Conservation (phyloP, 2,113 vertebrate genomes). For the Anolis sagrei region DNA sequence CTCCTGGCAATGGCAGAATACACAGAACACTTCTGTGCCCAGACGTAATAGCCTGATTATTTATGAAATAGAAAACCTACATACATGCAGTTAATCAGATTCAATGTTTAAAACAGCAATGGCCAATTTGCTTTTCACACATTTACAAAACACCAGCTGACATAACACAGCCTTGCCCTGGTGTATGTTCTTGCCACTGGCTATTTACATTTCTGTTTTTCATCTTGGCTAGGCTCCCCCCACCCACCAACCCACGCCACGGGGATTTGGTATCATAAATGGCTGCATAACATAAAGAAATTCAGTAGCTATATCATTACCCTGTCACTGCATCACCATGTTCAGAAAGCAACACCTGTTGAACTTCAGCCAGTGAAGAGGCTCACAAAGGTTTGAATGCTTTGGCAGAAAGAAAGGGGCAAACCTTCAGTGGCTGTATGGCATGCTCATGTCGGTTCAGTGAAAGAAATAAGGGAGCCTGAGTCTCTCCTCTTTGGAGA, state of each 20-base stretch:
- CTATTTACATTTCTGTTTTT: not conserved
- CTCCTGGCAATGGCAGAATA: not conserved
- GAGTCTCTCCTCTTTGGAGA: not conserved
- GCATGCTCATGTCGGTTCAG: not conserved
- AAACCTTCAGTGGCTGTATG: not conserved
- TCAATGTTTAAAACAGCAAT: not conserved
- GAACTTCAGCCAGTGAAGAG: not conserved
- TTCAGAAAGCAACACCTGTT: conserved; percentile 8
- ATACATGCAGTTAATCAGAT: not conserved
- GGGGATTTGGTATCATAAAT: not conserved
- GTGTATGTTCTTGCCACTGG: not conserved
- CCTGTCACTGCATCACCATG: not conserved
- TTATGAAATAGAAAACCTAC: not conserved
- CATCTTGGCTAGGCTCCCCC: not conserved
- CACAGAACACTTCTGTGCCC: too few species aligned
- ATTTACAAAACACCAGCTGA: not conserved
- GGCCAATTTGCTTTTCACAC: not conserved
- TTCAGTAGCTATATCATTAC: not conserved
- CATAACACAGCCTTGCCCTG: not conserved
- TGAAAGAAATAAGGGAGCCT: not conserved
- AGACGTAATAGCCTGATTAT: not conserved
- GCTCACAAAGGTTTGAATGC: not conserved
- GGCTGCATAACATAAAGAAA: not conserved
- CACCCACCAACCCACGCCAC: not conserved
- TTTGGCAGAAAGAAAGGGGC: not conserved